Base-by-base conservation (phyloP, 1,140 invertebrate species). In the Heliothis subflexa region DNA sequence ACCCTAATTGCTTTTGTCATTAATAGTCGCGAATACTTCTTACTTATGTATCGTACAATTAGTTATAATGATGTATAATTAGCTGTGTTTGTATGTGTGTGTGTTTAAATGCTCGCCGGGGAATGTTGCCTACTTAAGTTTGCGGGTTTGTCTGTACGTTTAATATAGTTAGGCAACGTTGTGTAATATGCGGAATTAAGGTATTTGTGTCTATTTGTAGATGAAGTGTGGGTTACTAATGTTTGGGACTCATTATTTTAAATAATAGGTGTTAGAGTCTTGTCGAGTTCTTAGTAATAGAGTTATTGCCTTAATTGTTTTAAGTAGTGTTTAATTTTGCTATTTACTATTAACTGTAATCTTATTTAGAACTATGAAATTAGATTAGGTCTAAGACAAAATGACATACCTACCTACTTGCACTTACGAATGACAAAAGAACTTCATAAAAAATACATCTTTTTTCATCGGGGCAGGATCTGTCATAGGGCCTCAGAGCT, bases 61-160 rank as follows among this genome's bases (percentile, higher is more conserved):
- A 94, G 92, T 91, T 86, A 89, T 93, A 93, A 94, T 94, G 91
- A 93, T 90, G 90, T 91, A 90, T 94, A 94, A 94, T 94, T 92
- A 93, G 91, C 79, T 88, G 84, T 85, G 82, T 77, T 78, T 86
- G 83, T 82, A 81, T 80, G 82, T 75, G 64, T 81, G 71, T 81
- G 80, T 83, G 76, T 75, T 47, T 50, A 49, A 50, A 68, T 68
- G 64, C n/a, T 68, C 47, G 80, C 25, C 12, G 21, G 49, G 61
- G 64, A 68, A 68, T 68, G 64, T 68, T 68, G 64, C 47, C 45
- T 68, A 68, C 45, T 68, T 68, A 40, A 18, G 18, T 68, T 68
- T 68, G 64, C 13, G 64, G 64, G 64, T 68, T 68, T 25, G 64
- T 52, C 47, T 28, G 47, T 50, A 50, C 21, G 45, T 52, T 68